Percentiles rank a stretch among this genome's conserved stretches.
phyloP scores from a whole-genome alignment of 2,113 vertebrate species.

The Sakesphorus luctuosus region DNA sequence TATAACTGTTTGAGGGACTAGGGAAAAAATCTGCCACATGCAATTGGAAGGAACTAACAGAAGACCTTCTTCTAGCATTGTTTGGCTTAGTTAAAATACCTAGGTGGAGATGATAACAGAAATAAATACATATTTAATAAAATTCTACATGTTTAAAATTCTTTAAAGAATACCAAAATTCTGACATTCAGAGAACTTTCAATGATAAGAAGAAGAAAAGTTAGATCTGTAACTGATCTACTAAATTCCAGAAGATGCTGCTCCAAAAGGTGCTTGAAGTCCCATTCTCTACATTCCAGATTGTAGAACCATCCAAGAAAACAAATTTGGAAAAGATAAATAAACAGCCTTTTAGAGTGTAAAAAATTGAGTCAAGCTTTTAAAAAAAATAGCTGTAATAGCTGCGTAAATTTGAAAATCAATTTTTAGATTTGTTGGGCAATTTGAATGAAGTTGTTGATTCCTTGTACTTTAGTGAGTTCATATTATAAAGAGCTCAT shows the following conservation, averaged over 20 bases:
- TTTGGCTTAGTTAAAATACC: neutral
- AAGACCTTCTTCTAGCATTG: neutral
- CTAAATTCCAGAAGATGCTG: neutral
- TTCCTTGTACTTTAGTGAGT: neutral
- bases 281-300: neutral
- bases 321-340: neutral
- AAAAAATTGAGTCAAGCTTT: neutral
- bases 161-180: neutral
- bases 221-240: neutral
- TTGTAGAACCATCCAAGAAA: neutral
- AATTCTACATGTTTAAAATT: neutral
- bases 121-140: neutral
- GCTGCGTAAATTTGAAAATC: neutral
- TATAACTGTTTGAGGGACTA: neutral
- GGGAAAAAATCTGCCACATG: neutral
- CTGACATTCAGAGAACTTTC: neutral
- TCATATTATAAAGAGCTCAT: neutral
- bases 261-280: neutral
- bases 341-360: neutral
- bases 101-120: neutral
- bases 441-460: fast-evolving
- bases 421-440: neutral
- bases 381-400: neutral
- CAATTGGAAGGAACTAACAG: neutral
- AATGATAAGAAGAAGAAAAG: neutral